Evolutionary conservation across 2,888 invertebrate species (phyloP).

Genomic region (Campopleginae sp.): DNA sequence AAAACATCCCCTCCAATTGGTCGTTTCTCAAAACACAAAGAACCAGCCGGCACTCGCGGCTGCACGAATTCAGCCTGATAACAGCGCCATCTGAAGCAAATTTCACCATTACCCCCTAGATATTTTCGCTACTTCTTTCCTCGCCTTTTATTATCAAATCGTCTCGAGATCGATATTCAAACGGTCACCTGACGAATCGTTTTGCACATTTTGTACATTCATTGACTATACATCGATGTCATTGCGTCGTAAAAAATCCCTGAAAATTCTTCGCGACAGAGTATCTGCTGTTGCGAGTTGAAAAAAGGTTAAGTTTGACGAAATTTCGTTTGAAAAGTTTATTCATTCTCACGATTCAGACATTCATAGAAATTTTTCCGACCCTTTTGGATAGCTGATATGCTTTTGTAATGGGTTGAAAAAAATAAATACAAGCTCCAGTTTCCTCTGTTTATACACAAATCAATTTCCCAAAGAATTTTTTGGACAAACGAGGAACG

Average conservation of each 20-base stretch:
- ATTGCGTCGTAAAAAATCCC: too few species aligned
- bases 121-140: background rate
- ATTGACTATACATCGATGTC: too few species aligned
- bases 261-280: too few species aligned
- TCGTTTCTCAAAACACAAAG: background rate
- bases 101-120: background rate
- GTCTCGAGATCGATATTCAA: too few species aligned
- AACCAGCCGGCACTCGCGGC: background rate
- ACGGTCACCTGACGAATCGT: too few species aligned
- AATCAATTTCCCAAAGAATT: constrained; percentile 4
- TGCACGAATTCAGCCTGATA: constrained; percentile 1
- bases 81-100: constrained; percentile 31
- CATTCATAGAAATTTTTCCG: background rate
- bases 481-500: constrained; percentile 35
- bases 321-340: too few species aligned
- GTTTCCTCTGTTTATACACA: background rate
- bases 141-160: too few species aligned
- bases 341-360: too few species aligned
- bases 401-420: background rate
- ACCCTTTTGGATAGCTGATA: background rate
- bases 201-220: too few species aligned
- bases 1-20: background rate
- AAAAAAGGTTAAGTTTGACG: too few species aligned
- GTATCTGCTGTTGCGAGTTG: too few species aligned
- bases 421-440: background rate